phyloP scores from a whole-genome alignment of 2,797 vertebrate genomes.

The Myripristis jacobus region DNA sequence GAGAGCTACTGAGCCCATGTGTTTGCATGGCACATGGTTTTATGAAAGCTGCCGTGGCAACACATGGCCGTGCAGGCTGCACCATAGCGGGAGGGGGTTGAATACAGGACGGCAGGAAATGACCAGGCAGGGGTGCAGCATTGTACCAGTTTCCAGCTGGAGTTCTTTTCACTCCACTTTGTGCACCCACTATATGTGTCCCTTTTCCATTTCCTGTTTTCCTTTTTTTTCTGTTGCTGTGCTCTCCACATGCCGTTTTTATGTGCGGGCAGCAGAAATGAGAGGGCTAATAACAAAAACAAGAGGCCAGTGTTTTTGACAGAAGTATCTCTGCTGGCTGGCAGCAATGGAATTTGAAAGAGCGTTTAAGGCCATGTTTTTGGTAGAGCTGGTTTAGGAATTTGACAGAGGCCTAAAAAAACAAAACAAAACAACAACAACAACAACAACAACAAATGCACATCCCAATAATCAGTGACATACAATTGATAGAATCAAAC shows the following conservation, averaged over 20 bases:
- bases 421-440: no score
- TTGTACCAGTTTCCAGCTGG: constrained; percentile 61
- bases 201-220: constrained; percentile 71
- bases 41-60: constrained; percentile 43
- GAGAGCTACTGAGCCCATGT: neutral
- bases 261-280: constrained; percentile 7
- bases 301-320: neutral
- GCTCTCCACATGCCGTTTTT: constrained; percentile 6
- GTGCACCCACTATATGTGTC: constrained; percentile 32
- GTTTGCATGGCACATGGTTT: constrained; percentile 11
- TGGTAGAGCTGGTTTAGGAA: neutral
- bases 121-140: constrained; percentile 47
- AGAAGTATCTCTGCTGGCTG: neutral
- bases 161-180: constrained; percentile 45
- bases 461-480: no score
- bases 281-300: constrained; percentile 1
- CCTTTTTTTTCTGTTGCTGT: constrained; percentile 6
- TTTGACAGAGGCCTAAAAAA: neutral
- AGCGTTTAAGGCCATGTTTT: neutral
- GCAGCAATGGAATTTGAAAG: neutral
- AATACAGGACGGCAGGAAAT: constrained; percentile 65
- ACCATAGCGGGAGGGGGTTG: constrained; percentile 25
- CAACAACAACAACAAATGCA: no score
- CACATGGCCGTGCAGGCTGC: constrained; percentile 25
- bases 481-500: neutral